These are phyloP conservation scores for Dendrolimus kikuchii DNA, from an alignment of 1,140 invertebrate species.

Conservation along the genomic window DNA sequence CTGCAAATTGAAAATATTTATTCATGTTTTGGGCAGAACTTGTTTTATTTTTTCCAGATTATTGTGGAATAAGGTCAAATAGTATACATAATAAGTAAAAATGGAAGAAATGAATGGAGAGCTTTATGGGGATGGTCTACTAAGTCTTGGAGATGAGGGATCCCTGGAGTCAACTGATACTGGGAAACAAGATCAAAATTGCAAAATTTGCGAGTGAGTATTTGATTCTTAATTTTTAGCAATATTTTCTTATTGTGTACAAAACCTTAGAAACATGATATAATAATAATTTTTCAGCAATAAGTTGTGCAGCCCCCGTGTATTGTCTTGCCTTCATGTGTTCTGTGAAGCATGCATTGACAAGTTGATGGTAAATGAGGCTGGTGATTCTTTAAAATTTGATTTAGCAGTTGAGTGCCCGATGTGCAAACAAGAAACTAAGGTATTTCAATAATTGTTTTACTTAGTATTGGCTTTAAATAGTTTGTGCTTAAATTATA, in stretches of 20 bases:
- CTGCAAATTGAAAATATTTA: too few relatives aligned
- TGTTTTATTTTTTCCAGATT: conserved; percentile 46
- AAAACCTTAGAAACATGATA: conserved; percentile 5
- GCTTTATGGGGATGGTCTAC: conserved; percentile 65
- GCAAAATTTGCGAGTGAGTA: conserved; percentile 72
- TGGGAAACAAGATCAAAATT: conserved; percentile 70
- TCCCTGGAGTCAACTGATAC: conserved; percentile 66
- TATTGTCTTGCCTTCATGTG: conserved; percentile 92
- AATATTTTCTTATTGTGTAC: not conserved
- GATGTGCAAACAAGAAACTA: conserved; percentile 88
- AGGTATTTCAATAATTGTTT: conserved; percentile 60
- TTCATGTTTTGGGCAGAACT: not conserved
- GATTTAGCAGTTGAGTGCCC: conserved; percentile 79
- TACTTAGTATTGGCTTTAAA: conserved; percentile 4
- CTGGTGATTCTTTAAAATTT: conserved; percentile 74
- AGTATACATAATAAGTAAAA: conserved; percentile 63
- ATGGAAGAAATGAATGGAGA: conserved; percentile 72
- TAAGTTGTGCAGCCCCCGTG: conserved; percentile 84
- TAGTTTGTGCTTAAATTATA: conserved; percentile 9
- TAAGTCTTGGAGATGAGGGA: conserved; percentile 67
- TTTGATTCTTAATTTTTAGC: conserved; percentile 3
- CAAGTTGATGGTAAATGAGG: conserved; percentile 82
- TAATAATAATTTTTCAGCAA: conserved; percentile 72
- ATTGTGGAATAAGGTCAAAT: conserved; percentile 54
- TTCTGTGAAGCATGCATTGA: conserved; percentile 93